Conservation (phyloP, 2,888 invertebrate species). For the Drosophila lutescens region DNA sequence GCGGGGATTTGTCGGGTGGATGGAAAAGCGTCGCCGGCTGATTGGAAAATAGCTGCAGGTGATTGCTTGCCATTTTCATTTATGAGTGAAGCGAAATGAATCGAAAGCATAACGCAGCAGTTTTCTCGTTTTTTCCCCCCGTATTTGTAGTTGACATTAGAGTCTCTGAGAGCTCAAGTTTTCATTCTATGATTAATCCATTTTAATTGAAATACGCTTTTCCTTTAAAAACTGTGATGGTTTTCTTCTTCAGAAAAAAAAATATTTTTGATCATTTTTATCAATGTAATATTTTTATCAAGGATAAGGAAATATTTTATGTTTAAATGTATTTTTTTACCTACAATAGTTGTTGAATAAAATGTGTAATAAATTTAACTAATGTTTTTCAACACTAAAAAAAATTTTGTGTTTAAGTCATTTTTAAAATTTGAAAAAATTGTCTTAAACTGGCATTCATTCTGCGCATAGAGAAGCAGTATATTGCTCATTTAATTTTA, state of each 20-base stretch:
- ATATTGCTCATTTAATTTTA: conserved; percentile 65
- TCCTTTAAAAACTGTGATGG: too few species aligned
- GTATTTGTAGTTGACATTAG: conserved; percentile 37
- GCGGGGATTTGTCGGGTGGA: conserved; percentile 48
- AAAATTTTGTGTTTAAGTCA: too few species aligned
- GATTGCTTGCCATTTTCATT: conserved; percentile 70
- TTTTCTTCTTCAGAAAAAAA: too few species aligned
- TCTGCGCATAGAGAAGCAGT: not conserved
- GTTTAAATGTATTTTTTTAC: too few species aligned
- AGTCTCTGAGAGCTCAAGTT: not conserved
- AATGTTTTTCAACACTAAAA: too few species aligned
- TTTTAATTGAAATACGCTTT: conserved; percentile 2
- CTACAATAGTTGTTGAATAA: too few species aligned
- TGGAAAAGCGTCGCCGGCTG: conserved; percentile 58
- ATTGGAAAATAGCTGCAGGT: conserved; percentile 76
- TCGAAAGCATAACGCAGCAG: conserved; percentile 26
- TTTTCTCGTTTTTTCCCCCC: conserved; percentile 16
- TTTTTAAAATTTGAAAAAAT: too few species aligned
- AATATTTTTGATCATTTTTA: too few species aligned
- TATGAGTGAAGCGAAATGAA: conserved; percentile 49
- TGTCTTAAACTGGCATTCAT: not conserved
- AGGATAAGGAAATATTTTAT: too few species aligned
- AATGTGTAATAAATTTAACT: too few species aligned
- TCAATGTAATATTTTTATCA: too few species aligned
- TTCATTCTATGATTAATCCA: conserved; percentile 6